Base-by-base conservation (phyloP, 1,140 invertebrate genomes). In the Drosophila parabipectinata region DNA sequence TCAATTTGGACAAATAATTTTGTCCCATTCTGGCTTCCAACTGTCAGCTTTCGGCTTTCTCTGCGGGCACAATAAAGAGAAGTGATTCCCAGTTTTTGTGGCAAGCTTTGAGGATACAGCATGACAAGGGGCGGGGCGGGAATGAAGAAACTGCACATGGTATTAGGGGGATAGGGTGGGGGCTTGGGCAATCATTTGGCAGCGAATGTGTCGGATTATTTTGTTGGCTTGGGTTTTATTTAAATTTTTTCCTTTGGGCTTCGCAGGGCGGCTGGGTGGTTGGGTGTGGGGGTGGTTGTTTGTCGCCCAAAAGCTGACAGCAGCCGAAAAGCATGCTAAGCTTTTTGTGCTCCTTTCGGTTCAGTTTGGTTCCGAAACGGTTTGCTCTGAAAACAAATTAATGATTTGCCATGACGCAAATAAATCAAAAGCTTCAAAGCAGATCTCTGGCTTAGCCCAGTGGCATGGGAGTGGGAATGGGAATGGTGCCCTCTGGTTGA, bases 161-260 rank as follows among this genome's bases (percentile, higher is more conserved):
- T 76, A 84, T 79, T 79, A 85, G 77, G 72, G 14, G 44, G 32
- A 7, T 37, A 18, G 18, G 9, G 2, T 32, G 54, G 26, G 44
- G 60, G 58, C 74, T 77, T 72, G 64, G 72, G 81, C 63, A 80
- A 85, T 84, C 81, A 84, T 80, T 84, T 85, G 77, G 72, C 68
- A 84, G 81, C 81, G 77, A 77, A 89, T 88, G 83, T 88, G 84
- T 88, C 83, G 77, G 83, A 88, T 88, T 88, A 88, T 83, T 88
- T 83, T 83, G 79, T 88, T 82, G 63, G 52, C 54, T 84, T 79
- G 55, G 53, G 68, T 84, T 75, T 62, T 57, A 82, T 85, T 85
- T 79, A 87, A 85, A 85, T 85, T 85, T 66, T 26, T 69, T 58
- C 47, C 18, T 62, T 60, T 63, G 21, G 30, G 9, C 10, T 10